A percentile compares a stretch with the other conserved stretches of the same genome.
Conservation (phyloP, 2,888 invertebrate genomes). For the Spodoptera littoralis region DNA sequence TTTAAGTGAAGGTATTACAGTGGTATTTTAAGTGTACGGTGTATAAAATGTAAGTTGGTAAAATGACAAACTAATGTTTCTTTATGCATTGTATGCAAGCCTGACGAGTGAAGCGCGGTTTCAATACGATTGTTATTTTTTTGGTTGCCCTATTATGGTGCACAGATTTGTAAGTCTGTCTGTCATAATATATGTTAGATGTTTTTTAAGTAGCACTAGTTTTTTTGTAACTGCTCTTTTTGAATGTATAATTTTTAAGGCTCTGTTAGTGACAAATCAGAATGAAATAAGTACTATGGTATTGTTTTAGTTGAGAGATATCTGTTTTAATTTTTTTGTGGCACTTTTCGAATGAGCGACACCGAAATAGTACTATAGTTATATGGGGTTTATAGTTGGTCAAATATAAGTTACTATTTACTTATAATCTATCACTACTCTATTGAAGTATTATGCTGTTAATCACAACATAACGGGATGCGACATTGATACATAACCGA, state of each 20-base stretch:
- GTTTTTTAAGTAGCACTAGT: slow-evolving; percentile 54
- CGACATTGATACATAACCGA: too few relatives aligned
- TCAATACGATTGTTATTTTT: slow-evolving; percentile 60
- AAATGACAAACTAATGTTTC: slow-evolving; percentile 58
- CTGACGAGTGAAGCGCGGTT: slow-evolving; percentile 53
- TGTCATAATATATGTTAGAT: slow-evolving; percentile 54
- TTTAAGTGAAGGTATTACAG: slow-evolving; percentile 27
- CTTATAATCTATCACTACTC: too few relatives aligned
- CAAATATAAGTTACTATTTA: too few relatives aligned
- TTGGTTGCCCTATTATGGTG: slow-evolving; percentile 62
- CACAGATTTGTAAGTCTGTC: slow-evolving; percentile 57
- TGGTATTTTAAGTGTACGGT: slow-evolving; percentile 28
- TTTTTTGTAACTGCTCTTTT: slow-evolving; percentile 56
- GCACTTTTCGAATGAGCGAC: too few relatives aligned
- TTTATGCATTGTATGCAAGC: slow-evolving; percentile 71
- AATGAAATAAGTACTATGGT: not conserved
- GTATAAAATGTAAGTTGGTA: slow-evolving; percentile 30
- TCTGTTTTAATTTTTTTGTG: not conserved
- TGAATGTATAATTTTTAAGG: slow-evolving; percentile 53
- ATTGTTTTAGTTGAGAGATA: slow-evolving; percentile 1
- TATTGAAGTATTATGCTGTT: too few relatives aligned
- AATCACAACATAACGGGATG: too few relatives aligned
- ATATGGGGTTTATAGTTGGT: too few relatives aligned
- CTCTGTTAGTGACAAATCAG: slow-evolving; percentile 33
- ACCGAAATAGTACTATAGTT: too few relatives aligned